Percentiles rank a stretch among this genome's conserved stretches.
phyloP scores from a whole-genome alignment of 2,113 vertebrate species.

The Ranitomeya variabilis region DNA sequence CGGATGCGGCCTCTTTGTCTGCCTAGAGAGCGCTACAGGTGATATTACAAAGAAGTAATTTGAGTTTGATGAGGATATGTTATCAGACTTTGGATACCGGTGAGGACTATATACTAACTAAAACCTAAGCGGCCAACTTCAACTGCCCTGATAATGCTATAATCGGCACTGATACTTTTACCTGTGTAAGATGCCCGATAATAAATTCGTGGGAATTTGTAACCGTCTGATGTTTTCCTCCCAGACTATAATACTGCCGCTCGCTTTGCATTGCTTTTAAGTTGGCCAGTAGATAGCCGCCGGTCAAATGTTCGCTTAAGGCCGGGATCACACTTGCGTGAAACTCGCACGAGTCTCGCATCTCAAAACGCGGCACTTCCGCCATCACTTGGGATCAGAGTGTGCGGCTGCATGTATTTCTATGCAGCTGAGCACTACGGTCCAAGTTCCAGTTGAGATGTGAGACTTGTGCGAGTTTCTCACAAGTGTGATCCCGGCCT shows the following conservation, averaged over 20 bases:
- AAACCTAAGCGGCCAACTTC: neutral
- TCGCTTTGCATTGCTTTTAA: neutral
- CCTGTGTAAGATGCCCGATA: neutral
- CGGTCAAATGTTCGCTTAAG: too few relatives aligned
- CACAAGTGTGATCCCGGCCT: too few relatives aligned
- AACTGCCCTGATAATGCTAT: neutral
- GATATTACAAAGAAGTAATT: conserved; percentile 10
- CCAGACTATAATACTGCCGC: neutral
- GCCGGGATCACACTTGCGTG: too few relatives aligned
- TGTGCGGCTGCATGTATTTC: too few relatives aligned
- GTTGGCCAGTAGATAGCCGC: too few relatives aligned
- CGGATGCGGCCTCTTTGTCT: neutral
- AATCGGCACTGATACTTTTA: too few relatives aligned
- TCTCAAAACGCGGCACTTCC: too few relatives aligned
- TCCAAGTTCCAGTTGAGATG: too few relatives aligned
- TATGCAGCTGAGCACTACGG: too few relatives aligned
- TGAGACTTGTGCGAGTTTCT: too few relatives aligned
- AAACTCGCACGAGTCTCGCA: too few relatives aligned
- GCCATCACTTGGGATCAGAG: too few relatives aligned
- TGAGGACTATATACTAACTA: neutral
- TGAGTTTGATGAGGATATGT: neutral
- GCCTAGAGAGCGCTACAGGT: neutral
- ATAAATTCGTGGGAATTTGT: neutral
- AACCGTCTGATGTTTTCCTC: neutral
- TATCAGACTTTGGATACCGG: neutral